Evolutionary conservation across 1,140 invertebrate species (phyloP), one percentile per base, ranked within the genome.

Genomic region (Parapsyche elsis): DNA sequence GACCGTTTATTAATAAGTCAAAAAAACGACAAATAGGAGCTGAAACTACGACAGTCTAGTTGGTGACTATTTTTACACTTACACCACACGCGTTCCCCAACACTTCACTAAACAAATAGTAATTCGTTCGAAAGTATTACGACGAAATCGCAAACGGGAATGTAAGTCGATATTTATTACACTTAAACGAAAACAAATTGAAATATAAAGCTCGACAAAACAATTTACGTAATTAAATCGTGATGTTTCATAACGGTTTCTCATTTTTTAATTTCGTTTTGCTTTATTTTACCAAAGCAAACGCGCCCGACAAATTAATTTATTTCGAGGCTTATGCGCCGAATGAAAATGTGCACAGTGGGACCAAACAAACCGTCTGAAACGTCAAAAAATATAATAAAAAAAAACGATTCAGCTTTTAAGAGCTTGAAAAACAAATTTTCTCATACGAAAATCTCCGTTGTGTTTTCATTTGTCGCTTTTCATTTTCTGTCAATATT

Each of bases 261-360:
- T 19, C 14, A 9, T 61, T 61, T 61, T 19, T 61, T 19, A 4
- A 4, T 19, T 61, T 61, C 14, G 14, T 61, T 9, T 61, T 61
- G 16, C 19, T 38, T 38, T 19, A 19, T 53, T n/a, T 53, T 61
- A 19, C 1, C 57, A 19, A 19, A 16, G 16, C 16, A 21, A 61
- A 21, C 57, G 19, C 57, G 57, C 16, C 16, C 57, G 57, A 19
- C 57, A 61, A 61, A 61, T 61, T 61, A 61, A 61, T 61, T 61
- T 61, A 19, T 61, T 61, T 61, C 19, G 16, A 21, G 21, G 57
- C 57, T 61, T 61, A 61, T 19, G 16, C 57, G 57, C 9, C 21
- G 57, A 61, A 61, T 61, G 57, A 61, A 57, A 61, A 61, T 61
- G 21, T 61, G 16, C 57, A 61, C 57, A 61, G 21, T 61, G 21